phyloP scores from a whole-genome alignment of 2,888 invertebrate genomes.

The Drosophila formosana region DNA sequence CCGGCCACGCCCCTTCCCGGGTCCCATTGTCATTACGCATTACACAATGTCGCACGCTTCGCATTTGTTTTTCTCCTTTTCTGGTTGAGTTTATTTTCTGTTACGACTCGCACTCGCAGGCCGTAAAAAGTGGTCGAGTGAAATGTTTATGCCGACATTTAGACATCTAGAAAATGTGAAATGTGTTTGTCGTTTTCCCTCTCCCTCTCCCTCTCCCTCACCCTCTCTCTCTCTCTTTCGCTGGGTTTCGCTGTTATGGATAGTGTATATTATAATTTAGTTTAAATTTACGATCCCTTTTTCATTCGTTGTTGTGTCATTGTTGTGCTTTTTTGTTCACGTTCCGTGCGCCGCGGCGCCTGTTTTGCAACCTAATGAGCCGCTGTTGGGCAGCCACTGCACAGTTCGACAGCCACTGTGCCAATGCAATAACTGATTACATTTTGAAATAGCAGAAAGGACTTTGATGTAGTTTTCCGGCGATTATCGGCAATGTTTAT shows the following conservation, averaged over 20 bases:
- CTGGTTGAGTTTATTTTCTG: conserved; percentile 45
- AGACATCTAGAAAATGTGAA: conserved; percentile 46
- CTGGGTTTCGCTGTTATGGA: neutral
- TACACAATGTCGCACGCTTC: conserved; percentile 68
- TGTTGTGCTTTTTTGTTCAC: conserved; percentile 8
- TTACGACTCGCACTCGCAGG: conserved; percentile 14
- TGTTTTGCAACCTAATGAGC: conserved; percentile 48
- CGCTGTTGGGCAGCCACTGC: conserved; percentile 24
- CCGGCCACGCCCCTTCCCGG: conserved; percentile 38
- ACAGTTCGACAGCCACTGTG: conserved; percentile 32
- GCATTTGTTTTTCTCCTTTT: conserved; percentile 39
- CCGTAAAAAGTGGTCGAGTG: conserved; percentile 61
- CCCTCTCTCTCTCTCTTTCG: neutral
- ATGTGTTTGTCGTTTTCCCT: conserved; percentile 13
- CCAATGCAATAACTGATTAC: too few relatives aligned
- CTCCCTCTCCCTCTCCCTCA: neutral
- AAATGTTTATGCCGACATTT: conserved; percentile 64
- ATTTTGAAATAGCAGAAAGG: neutral
- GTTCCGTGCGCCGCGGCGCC: conserved; percentile 13
- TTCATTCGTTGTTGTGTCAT: neutral
- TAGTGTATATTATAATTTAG: conserved; percentile 26
- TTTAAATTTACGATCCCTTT: conserved; percentile 20
- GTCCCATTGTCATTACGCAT: conserved; percentile 43
- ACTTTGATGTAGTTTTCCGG: conserved; percentile 18
- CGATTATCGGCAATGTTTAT: conserved; percentile 12